Evolutionary conservation across 2,113 vertebrate species (phyloP).

Genomic region (Hydropotes inermis): DNA sequence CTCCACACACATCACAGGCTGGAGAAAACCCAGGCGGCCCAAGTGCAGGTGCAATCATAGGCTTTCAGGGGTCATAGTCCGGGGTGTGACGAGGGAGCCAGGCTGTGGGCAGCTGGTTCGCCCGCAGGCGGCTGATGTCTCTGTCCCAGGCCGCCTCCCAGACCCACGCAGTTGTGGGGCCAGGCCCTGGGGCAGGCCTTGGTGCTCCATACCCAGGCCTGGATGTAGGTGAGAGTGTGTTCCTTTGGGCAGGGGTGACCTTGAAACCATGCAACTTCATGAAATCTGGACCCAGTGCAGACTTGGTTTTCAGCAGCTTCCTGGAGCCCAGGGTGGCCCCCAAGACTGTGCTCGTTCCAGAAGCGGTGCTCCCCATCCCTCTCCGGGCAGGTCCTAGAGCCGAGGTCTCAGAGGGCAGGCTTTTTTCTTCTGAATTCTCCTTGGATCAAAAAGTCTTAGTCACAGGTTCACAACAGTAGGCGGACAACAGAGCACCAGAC

Average conservation of each 20-base stretch:
- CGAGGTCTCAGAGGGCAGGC: background rate
- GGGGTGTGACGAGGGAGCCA: no score
- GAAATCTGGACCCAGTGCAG: background rate
- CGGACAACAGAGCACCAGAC: background rate
- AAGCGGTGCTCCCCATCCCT: background rate
- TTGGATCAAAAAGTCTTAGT: background rate
- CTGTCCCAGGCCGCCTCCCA: background rate
- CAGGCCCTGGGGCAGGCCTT: background rate
- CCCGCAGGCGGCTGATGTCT: rapidly evolving
- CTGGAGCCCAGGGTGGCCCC: background rate
- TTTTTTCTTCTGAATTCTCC: background rate
- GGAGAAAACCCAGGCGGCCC: background rate
- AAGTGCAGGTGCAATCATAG: rapidly evolving
- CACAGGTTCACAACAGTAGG: background rate
- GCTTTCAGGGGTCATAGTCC: background rate
- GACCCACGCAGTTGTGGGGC: background rate
- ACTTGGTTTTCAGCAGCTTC: background rate
- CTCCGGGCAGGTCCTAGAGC: background rate
- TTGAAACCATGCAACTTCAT: background rate
- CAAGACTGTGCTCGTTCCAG: rapidly evolving
- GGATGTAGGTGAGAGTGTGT: background rate
- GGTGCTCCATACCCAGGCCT: background rate
- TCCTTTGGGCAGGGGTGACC: background rate
- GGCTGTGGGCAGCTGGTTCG: background rate
- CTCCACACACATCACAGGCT: no score